A percentile compares a stretch with the other conserved stretches of the same genome.
Conservation (phyloP, 2,888 invertebrate genomes). For the Allophyes oxyacanthae region DNA sequence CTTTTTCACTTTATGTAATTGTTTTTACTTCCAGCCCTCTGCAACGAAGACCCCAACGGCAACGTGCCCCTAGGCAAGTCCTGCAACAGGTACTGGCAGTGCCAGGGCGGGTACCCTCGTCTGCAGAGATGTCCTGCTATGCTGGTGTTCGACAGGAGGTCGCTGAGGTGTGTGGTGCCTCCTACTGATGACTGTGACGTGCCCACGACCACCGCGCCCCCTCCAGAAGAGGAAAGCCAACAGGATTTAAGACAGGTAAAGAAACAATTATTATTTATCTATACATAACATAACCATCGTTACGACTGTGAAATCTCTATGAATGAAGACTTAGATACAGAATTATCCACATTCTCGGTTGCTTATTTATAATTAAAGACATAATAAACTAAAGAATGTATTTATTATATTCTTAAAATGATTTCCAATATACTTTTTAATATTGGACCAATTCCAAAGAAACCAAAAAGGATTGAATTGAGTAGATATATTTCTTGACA, state of each 20-base stretch:
- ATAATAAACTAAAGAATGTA: too few relatives aligned
- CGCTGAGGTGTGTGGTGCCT: slow-evolving; percentile 95
- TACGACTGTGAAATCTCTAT: too few relatives aligned
- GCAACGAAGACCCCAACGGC: slow-evolving; percentile 97
- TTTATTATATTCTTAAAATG: too few relatives aligned
- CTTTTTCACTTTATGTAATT: too few relatives aligned
- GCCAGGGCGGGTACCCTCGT: slow-evolving; percentile 97
- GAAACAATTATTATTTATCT: too few relatives aligned
- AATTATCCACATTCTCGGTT: too few relatives aligned
- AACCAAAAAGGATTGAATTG: too few relatives aligned
- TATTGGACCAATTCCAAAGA: too few relatives aligned
- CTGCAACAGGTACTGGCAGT: slow-evolving; percentile 98
- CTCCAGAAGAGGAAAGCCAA: slow-evolving; percentile 89
- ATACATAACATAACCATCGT: background rate
- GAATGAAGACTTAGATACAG: too few relatives aligned
- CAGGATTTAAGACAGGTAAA: slow-evolving; percentile 76
- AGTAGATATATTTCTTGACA: too few relatives aligned
- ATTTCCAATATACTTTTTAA: too few relatives aligned
- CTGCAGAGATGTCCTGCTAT: slow-evolving; percentile 97
- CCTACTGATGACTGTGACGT: slow-evolving; percentile 97
- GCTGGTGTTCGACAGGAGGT: slow-evolving; percentile 95
- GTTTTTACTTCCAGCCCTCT: slow-evolving; percentile 92
- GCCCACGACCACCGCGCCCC: slow-evolving; percentile 93
- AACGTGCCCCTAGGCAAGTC: slow-evolving; percentile 97
- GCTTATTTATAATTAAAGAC: too few relatives aligned